Evolutionary conservation across 1,140 invertebrate genomes (phyloP).

Genomic region (Brachionus rubens): DNA sequence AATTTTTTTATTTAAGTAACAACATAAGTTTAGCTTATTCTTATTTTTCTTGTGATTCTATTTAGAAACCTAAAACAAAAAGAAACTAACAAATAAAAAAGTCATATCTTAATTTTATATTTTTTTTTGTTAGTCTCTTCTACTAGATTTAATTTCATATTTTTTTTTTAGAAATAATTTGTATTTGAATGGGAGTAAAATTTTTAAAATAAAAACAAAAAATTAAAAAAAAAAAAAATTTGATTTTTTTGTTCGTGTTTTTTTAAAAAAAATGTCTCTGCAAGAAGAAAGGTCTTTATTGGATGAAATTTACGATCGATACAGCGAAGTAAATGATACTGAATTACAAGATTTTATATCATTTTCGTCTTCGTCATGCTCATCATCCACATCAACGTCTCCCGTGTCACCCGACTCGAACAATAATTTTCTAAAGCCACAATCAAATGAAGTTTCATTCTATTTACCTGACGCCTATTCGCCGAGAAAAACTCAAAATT

Average conservation of each 20-base stretch:
- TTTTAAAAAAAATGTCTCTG: not conserved
- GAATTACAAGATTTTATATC: not conserved
- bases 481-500: not conserved
- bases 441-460: not conserved
- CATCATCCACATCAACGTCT: not conserved
- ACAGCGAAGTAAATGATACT: conserved; percentile 1
- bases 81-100: not conserved
- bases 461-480: conserved; percentile 22
- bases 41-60: not conserved
- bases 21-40: no score
- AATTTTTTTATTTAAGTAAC: no score
- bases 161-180: no score
- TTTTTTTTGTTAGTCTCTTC: not conserved
- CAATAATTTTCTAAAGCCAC: not conserved
- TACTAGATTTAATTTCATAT: no score
- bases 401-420: not conserved
- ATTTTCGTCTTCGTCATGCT: not conserved
- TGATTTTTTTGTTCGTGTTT: not conserved
- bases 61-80: conserved; percentile 23
- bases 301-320: conserved; percentile 29
- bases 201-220: no score
- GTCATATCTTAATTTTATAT: conserved; percentile 18
- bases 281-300: not conserved
- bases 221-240: no score
- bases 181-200: no score